These are phyloP conservation scores for Melieria crassipennis DNA, from an alignment of 2,888 invertebrate genomes.

Conservation along the genomic window DNA sequence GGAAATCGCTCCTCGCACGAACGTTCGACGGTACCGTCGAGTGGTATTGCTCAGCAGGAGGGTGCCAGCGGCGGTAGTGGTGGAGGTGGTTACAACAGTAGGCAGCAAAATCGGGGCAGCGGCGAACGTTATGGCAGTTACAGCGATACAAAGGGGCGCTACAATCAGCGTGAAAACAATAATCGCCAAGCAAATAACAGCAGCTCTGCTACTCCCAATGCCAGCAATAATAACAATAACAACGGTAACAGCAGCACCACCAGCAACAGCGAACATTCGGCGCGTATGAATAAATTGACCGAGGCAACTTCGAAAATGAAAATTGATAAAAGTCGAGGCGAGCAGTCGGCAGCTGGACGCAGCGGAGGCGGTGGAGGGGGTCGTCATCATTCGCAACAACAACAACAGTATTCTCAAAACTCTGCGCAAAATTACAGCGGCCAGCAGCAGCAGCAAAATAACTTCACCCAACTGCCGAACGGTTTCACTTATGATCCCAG, in stretches of 20 bases:
- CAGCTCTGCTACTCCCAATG: conserved; percentile 17
- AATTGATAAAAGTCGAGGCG: conserved; percentile 45
- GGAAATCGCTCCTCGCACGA: conserved; percentile 41
- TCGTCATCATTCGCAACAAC: conserved; percentile 37
- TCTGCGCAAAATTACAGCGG: conserved; percentile 13
- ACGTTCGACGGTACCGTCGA: conserved; percentile 20
- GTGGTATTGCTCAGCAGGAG: conserved; percentile 7
- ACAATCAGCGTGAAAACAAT: conserved; percentile 26
- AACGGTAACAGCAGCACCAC: conserved; percentile 29
- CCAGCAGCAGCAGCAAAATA: conserved; percentile 23
- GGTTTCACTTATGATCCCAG: conserved; percentile 64
- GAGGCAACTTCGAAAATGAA: conserved; percentile 57
- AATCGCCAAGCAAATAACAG: conserved; percentile 32
- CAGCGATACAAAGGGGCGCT: conserved; percentile 28
- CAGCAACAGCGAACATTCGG: conserved; percentile 19
- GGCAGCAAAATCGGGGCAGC: not conserved
- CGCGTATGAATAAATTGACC: conserved; percentile 48
- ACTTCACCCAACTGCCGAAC: conserved; percentile 51
- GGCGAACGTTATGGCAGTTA: conserved; percentile 11
- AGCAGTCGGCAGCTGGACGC: conserved; percentile 29
- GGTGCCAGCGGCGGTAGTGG: conserved; percentile 10
- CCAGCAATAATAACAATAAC: conserved; percentile 20
- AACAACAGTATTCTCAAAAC: conserved; percentile 56
- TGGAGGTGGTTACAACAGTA: conserved; percentile 4
- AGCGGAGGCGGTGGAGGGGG: conserved; percentile 13